These are phyloP conservation scores for Ceuthmochares aereus DNA, from an alignment of 2,113 vertebrate species.

Conservation along the genomic window DNA sequence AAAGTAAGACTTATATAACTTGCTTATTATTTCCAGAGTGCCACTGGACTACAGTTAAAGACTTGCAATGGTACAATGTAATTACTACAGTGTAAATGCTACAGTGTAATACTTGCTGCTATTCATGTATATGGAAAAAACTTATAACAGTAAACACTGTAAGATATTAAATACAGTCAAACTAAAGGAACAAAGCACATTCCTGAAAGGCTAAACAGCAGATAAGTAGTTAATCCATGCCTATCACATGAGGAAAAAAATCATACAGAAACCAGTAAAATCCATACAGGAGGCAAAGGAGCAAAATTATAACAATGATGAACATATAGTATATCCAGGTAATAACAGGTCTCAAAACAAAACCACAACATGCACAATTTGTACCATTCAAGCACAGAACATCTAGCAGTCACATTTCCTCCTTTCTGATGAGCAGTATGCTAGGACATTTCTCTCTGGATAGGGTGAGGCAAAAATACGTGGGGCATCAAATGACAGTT, in stretches of 20 bases:
- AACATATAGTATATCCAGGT: neutral
- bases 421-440: neutral
- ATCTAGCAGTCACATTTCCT: neutral
- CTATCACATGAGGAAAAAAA: neutral
- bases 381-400: neutral
- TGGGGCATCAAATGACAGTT: accelerated
- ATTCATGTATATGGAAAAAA: neutral
- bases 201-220: neutral
- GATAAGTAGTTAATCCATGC: neutral
- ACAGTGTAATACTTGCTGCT: neutral
- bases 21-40: neutral
- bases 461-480: neutral
- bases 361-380: neutral
- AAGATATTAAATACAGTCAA: neutral
- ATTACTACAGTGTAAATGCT: neutral
- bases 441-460: neutral
- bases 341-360: neutral
- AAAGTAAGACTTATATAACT: neutral
- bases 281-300: neutral
- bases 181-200: neutral
- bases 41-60: neutral
- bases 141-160: accelerated
- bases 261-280: neutral
- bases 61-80: neutral
- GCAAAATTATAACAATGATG: neutral